Evolutionary conservation across 2,888 invertebrate genomes (phyloP).

Genomic region (Listrodromus nycthemerus): DNA sequence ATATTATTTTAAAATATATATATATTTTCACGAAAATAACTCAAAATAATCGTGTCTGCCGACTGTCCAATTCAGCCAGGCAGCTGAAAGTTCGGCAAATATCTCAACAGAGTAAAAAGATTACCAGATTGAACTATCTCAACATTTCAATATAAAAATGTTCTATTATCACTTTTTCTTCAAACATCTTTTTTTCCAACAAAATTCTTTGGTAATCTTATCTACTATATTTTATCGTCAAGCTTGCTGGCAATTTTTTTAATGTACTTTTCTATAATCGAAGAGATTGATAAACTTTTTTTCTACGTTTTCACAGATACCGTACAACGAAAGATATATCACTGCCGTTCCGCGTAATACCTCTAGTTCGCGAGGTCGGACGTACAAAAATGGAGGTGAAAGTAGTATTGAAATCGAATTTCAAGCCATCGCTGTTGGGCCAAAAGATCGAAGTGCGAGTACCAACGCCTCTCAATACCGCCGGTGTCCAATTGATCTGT

Average conservation of each 20-base stretch:
- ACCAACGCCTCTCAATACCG: conserved; percentile 99
- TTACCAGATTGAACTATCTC: background rate
- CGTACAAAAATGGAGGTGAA: conserved; percentile 99
- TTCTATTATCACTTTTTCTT: background rate
- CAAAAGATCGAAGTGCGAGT: conserved; percentile 99
- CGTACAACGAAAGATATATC: conserved; percentile 99
- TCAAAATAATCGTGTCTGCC: background rate
- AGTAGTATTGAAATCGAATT: conserved; percentile 99
- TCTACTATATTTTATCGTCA: background rate
- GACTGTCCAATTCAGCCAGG: background rate
- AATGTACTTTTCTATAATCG: background rate
- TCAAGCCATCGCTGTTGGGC: conserved; percentile 98
- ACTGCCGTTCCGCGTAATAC: conserved; percentile 99
- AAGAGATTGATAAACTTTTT: conserved; percentile 27
- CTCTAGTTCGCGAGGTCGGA: conserved; percentile 98
- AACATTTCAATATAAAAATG: background rate
- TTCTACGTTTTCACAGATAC: conserved; percentile 87
- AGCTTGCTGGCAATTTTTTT: background rate
- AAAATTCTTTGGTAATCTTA: background rate
- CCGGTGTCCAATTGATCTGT: conserved; percentile 99
- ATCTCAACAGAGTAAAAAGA: background rate
- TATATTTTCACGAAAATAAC: background rate
- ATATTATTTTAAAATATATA: conserved; percentile 6
- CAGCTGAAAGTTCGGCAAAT: background rate
- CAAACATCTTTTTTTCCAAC: background rate